These are phyloP conservation scores for Leiothrix lutea DNA, from an alignment of 2,113 vertebrate species.

Conservation along the genomic window DNA sequence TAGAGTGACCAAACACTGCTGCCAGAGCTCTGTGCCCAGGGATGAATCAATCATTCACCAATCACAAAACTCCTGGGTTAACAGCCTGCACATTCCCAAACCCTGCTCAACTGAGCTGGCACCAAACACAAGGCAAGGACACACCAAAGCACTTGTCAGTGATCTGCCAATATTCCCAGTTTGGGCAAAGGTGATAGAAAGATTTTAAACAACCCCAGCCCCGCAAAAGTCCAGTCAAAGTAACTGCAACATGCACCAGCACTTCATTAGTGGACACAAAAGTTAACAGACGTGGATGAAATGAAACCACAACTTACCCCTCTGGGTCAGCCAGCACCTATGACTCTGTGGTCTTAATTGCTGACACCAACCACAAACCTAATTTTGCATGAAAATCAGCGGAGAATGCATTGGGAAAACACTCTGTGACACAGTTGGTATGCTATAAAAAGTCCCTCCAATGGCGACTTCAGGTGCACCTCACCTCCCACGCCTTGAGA, in stretches of 20 bases:
- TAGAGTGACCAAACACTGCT: not conserved
- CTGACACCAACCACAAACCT: not conserved
- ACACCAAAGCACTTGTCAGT: not conserved
- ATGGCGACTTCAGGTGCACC: fast-evolving
- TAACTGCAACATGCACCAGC: not conserved
- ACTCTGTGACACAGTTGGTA: not conserved
- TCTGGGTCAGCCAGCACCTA: not conserved
- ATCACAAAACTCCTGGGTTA: not conserved
- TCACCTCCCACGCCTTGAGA: not conserved
- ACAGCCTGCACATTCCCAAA: fast-evolving
- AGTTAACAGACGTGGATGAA: not conserved
- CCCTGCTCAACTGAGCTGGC: not conserved
- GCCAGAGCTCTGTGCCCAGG: not conserved
- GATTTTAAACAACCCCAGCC: not conserved
- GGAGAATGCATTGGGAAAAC: not conserved
- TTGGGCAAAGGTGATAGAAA: not conserved
- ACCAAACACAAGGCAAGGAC: not conserved
- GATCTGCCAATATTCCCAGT: not conserved
- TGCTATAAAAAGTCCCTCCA: not conserved
- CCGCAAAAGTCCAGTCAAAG: not conserved
- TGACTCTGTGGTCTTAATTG: not conserved
- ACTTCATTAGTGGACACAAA: not conserved
- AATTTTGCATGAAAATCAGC: not conserved
- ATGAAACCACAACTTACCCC: not conserved
- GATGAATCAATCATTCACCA: fast-evolving